Base-by-base conservation (phyloP, 2,888 invertebrate genomes). In the Cordilura impudica region DNA sequence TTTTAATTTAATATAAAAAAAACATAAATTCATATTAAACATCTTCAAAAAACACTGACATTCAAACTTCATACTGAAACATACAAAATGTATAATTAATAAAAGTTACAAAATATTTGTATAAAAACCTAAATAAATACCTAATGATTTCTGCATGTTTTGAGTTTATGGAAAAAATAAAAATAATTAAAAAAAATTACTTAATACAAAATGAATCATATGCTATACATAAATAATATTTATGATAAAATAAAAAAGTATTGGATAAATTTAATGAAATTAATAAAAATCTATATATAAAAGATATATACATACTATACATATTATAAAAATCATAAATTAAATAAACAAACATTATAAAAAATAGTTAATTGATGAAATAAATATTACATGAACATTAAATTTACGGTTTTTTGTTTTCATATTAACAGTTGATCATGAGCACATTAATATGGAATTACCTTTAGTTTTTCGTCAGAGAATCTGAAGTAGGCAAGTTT, bases 291-390 rank as follows among this genome's bases (percentile, higher is more conserved):
- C 72, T 69, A 71, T 69, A 77, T 73, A 71, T 23, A 35, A 76
- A 71, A 65, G 56, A 49, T 14, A 71, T 73, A 78, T 58, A 72
- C 39, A 78, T 66, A 82, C 43, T 72, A 74, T 79, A 82, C 51
- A 63, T 78, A 81, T 81, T 81, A 83, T 81, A 81, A 84, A 78
- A 81, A 76, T 82, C 78, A 82, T 84, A 83, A 82, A 83, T 82
- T 83, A 73, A 77, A 58, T 83, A 81, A 83, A 82, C 82, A 84
- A 84, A 85, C 84, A 83, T 84, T 78, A 85, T 81, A 83, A 29
- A 49, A 65, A 87, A 83, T 87, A 87, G 86, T 87, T 86, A 87
- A 87, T 85, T 86, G 85, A 84, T 84, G 76, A 86, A 87, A 87
- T 87, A 87, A 87, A 87, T 83, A 86, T 86, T 73, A 60, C 35